Conservation (phyloP, 2,888 invertebrate species). For the Caenorhabditis parvicauda region DNA sequence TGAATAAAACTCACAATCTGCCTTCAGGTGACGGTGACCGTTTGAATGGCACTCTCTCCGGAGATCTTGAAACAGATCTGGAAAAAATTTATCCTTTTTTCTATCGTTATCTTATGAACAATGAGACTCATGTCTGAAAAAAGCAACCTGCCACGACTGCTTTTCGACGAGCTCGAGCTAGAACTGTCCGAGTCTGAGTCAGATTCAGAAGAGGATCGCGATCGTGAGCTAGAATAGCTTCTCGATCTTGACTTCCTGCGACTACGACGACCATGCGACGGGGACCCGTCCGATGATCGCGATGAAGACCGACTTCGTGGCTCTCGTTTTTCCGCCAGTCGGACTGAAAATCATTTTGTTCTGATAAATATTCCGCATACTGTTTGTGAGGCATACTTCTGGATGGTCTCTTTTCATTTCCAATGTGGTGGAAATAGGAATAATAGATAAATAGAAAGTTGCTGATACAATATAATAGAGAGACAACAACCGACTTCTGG, state of each 20-base stretch:
- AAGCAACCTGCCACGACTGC: constrained; percentile 56
- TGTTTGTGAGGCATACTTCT: no score
- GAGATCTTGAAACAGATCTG: constrained; percentile 1
- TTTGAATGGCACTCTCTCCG: constrained; percentile 2
- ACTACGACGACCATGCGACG: background rate
- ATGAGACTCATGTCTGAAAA: background rate
- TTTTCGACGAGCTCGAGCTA: constrained; percentile 64
- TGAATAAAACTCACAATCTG: background rate
- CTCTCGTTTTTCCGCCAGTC: background rate
- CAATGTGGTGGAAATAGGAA: no score
- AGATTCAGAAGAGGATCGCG: constrained; percentile 8
- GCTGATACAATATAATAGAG: no score
- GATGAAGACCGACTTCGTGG: background rate
- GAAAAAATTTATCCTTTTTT: background rate
- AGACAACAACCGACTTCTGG: no score
- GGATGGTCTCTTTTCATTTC: no score
- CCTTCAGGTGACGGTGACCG: constrained; percentile 3
- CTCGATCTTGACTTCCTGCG: no score
- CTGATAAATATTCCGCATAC: no score
- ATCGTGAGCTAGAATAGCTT: constrained; percentile 9
- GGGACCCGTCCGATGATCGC: constrained; percentile 8
- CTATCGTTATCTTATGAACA: background rate
- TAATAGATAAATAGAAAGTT: no score
- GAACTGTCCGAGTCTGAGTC: constrained; percentile 9
- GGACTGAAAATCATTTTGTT: no score